These are phyloP conservation scores for Ictalurus punctatus DNA, from an alignment of 2,113 vertebrate genomes.

Conservation along the genomic window DNA sequence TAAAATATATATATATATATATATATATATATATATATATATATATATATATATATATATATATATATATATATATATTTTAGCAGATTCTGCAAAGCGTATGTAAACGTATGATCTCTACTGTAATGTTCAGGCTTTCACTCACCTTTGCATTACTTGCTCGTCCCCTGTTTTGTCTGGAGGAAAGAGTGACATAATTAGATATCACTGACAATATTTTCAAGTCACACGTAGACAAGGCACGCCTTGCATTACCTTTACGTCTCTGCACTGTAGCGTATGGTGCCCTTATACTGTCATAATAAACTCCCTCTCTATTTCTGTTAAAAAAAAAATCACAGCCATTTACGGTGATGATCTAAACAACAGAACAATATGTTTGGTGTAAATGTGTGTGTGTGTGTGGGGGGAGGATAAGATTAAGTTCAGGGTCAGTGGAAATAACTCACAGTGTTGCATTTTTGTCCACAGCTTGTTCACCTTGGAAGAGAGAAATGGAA, in stretches of 20 bases:
- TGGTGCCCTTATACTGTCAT: background rate
- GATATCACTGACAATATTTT: background rate
- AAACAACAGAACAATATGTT: background rate
- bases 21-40: too few relatives aligned
- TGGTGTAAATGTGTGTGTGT: background rate
- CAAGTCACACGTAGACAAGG: background rate
- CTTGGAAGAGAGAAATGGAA: background rate
- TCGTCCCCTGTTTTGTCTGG: background rate
- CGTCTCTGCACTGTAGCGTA: background rate
- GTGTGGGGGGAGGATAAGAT: background rate
- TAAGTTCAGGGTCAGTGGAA: background rate
- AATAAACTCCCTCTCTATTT: background rate
- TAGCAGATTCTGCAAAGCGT: too few relatives aligned
- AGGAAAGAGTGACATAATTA: background rate
- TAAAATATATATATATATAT: too few relatives aligned
- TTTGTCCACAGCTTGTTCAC: background rate
- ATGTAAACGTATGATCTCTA: too few relatives aligned
- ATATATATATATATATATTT: too few relatives aligned
- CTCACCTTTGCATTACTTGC: slow-evolving; percentile 1
- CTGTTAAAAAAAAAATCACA: background rate
- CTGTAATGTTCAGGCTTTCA: background rate
- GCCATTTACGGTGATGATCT: background rate
- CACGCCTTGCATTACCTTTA: background rate
- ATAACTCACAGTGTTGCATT: background rate
- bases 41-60: too few relatives aligned